These are phyloP conservation scores for Branchipolynoe longqiensis DNA, from an alignment of 2,888 invertebrate genomes.

Conservation along the genomic window DNA sequence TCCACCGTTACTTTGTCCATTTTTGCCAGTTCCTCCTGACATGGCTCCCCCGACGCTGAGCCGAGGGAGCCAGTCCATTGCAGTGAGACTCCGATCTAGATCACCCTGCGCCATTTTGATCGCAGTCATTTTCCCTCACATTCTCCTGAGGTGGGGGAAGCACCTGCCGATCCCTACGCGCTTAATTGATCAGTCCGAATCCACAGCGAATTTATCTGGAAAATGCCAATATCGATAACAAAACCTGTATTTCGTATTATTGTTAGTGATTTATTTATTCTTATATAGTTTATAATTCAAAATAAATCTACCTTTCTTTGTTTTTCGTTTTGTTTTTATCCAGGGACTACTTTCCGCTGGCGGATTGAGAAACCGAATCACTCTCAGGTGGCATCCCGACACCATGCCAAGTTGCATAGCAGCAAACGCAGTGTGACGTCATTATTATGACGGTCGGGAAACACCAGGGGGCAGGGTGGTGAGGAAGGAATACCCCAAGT, in stretches of 20 bases:
- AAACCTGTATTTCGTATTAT: no score
- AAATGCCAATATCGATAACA: no score
- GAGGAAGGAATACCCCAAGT: no score
- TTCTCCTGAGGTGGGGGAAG: conserved; percentile 20
- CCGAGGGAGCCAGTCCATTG: conserved; percentile 84
- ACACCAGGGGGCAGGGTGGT: conserved; percentile 9
- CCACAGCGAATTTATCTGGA: not conserved
- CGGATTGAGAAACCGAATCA: conserved; percentile 8
- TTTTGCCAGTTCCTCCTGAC: conserved; percentile 69
- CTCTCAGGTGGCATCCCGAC: conserved; percentile 32
- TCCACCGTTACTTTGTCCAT: conserved; percentile 52
- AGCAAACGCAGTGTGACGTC: conserved; percentile 60
- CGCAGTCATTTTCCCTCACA: conserved; percentile 11
- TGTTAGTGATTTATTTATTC: no score
- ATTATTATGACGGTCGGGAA: not conserved
- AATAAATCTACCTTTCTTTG: not conserved
- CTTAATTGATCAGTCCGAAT: not conserved
- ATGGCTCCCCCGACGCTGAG: conserved; percentile 81
- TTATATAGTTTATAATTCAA: no score
- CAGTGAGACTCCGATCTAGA: conserved; percentile 83
- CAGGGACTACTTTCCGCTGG: conserved; percentile 27
- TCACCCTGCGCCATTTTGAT: conserved; percentile 81
- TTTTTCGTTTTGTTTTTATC: not conserved
- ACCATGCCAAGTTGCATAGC: conserved; percentile 62
- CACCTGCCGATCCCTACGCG: conserved; percentile 44